These are phyloP conservation scores for Tor tambroides DNA, from an alignment of 2,113 vertebrate genomes.

Conservation along the genomic window DNA sequence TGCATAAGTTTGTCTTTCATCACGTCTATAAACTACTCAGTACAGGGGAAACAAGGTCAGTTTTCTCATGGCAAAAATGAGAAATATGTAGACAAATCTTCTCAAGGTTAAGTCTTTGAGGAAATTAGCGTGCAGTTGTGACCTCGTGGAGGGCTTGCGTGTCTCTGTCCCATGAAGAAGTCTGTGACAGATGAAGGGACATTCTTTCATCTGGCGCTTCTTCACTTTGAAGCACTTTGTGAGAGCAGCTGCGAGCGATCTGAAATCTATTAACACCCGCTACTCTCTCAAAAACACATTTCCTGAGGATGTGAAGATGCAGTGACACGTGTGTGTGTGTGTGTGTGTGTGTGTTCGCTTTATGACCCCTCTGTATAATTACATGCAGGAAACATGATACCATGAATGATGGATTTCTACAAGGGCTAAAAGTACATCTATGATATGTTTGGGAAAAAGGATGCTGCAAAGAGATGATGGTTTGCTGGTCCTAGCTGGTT, in stretches of 20 bases:
- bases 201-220: background rate
- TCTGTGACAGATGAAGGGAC: background rate
- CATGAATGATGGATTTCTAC: background rate
- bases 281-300: constrained; percentile 43
- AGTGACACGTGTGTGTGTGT: constrained; percentile 12
- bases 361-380: background rate
- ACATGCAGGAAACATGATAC: constrained; percentile 30
- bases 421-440: background rate
- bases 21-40: constrained; percentile 3
- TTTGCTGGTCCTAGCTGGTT: background rate
- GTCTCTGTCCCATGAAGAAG: constrained; percentile 6
- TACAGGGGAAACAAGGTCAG: background rate
- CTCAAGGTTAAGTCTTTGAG: constrained; percentile 19
- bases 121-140: constrained; percentile 6
- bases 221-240: constrained; percentile 41
- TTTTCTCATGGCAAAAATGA: background rate
- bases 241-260: constrained; percentile 45
- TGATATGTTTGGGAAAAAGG: background rate
- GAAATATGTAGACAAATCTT: background rate
- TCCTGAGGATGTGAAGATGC: constrained; percentile 50
- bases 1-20: background rate
- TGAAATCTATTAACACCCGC: constrained; percentile 50
- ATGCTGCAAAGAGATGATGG: background rate
- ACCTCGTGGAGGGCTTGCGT: background rate
- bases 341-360: constrained; percentile 1